Percentiles rank a stretch among this genome's conserved stretches.
phyloP scores from a whole-genome alignment of 2,888 invertebrate genomes.

The Allophyes oxyacanthae region DNA sequence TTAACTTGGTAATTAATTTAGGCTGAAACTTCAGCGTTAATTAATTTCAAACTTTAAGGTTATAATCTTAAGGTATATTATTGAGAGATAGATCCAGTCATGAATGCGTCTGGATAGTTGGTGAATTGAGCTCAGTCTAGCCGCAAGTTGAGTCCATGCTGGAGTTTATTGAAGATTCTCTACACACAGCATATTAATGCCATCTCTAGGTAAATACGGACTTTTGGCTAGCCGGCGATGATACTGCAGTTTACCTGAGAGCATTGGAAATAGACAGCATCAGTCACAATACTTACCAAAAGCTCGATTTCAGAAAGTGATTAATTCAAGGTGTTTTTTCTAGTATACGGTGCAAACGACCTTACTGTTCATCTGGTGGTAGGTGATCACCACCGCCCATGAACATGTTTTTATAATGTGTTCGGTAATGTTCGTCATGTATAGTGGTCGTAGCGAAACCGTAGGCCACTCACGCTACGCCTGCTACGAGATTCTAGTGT shows the following conservation, averaged over 20 bases:
- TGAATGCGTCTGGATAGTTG: conserved; percentile 35
- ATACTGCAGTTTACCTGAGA: neutral
- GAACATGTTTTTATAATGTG: too few species aligned
- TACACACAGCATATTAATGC: conserved; percentile 14
- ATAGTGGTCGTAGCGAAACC: too few species aligned
- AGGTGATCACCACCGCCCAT: too few species aligned
- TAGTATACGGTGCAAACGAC: too few species aligned
- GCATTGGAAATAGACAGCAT: neutral
- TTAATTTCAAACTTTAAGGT: neutral
- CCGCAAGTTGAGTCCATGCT: conserved; percentile 4
- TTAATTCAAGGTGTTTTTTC: too few species aligned
- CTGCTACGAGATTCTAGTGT: too few species aligned
- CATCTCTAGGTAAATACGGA: conserved; percentile 5
- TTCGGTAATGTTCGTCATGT: too few species aligned
- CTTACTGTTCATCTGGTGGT: too few species aligned
- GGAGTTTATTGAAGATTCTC: conserved; percentile 13
- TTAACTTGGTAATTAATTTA: conserved; percentile 17
- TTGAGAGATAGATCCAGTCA: neutral
- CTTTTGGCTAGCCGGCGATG: neutral
- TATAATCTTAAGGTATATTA: neutral
- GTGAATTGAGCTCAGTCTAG: conserved; percentile 17
- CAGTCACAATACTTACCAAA: too few species aligned
- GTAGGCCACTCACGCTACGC: too few species aligned
- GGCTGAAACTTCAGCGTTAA: neutral
- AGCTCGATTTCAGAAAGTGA: too few species aligned